Evolutionary conservation across 2,888 invertebrate species (phyloP), one percentile per base, ranked within the genome.

Genomic region (Romanomermis culicivorax): DNA sequence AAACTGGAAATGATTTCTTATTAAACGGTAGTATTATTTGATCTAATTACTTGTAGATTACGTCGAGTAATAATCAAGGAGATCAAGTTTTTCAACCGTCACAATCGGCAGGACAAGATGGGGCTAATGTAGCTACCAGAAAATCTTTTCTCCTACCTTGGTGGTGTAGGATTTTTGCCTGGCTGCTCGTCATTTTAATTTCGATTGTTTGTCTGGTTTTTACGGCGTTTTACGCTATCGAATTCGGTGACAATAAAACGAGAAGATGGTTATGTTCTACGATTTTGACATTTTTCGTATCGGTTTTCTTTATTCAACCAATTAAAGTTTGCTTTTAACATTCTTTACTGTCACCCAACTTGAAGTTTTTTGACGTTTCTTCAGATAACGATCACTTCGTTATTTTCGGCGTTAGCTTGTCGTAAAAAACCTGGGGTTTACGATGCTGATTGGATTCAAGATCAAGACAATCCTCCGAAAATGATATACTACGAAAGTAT

Each of bases 211-310:
- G 70, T 0, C 65, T 68, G 1, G 67, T 71, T 54, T 71, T 75
- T 62, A 70, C 72, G 29, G 69, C 69, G 54, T 69, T 71, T 55
- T 74, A 72, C 59, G 73, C 71, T 2, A 68, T 75, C 53, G 62
- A 61, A 61, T 75, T 74, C 62, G 71, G 71, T 17, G 72, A 75
- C 57, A 65, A 65, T 2, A 72, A 71, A 57, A 69, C 69, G 47
- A 67, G 68, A 53, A 70, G 73, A 59, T 75, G 74, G 74, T 68
- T 75, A 11, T 68, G 72, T 1, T 71, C 74, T 2, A 67, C 75
- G 64, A 52, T 74, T 45, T 61, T 73, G 1, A 70, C 73, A 1
- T 71, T 74, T 63, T 65, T 74, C 54, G 66, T 69, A 4, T 72
- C 73, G 0, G 65, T 74, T 2, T 68, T 75, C 57, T 57, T 75